Percentiles rank a stretch among this genome's conserved stretches.
These are phyloP conservation scores for Zoroaster sp. DNA, from an alignment of 53 echinoderm and acorn worm genomes.

Conservation along the genomic window DNA sequence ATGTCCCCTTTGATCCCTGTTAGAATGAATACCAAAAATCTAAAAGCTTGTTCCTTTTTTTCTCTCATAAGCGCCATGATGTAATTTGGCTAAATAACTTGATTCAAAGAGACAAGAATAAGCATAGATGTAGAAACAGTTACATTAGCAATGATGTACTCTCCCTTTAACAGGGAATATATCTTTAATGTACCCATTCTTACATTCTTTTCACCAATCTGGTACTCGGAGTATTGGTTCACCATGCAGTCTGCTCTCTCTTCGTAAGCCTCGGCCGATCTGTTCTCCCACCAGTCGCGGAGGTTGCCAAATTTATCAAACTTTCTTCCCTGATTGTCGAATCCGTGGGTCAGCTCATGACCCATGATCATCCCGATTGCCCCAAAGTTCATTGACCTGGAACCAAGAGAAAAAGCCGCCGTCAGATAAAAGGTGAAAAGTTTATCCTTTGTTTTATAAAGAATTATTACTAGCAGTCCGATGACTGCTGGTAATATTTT, in stretches of 20 bases:
- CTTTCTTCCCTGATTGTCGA: constrained; percentile 83
- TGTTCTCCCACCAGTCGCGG: constrained; percentile 86
- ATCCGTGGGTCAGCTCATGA: constrained; percentile 94
- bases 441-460: not conserved
- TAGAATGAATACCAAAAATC: no score
- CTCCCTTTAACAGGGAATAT: no score
- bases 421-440: not conserved
- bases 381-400: constrained; percentile 93
- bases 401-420: not conserved
- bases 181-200: no score
- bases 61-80: no score
- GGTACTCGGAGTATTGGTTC: constrained; percentile 78
- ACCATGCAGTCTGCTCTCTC: constrained; percentile 77
- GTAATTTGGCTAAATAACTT: no score
- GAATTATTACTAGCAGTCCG: no score
- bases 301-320: constrained; percentile 87
- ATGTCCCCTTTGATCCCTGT: no score
- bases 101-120: no score
- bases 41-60: no score
- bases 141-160: no score
- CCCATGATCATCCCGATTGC: constrained; percentile 96
- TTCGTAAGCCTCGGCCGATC: constrained; percentile 56
- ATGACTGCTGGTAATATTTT: no score
- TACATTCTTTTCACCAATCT: constrained; percentile 51
- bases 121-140: no score